Conservation (phyloP, 2,113 vertebrate species). For the Clinocottus analis region DNA sequence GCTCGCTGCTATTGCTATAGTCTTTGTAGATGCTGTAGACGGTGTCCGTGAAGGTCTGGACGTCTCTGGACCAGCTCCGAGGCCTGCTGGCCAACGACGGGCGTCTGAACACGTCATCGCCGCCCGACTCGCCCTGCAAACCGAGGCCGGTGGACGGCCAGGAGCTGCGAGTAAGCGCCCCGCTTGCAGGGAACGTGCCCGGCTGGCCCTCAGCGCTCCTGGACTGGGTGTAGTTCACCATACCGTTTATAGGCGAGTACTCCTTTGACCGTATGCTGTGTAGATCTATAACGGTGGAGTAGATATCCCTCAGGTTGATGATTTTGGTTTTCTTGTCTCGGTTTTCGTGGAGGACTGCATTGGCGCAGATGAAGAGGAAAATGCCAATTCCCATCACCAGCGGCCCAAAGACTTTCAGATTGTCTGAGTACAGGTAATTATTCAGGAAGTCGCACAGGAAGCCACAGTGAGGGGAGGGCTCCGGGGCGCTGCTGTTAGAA, state of each 20-base stretch:
- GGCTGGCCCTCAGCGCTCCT: constrained; percentile 84
- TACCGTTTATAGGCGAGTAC: constrained; percentile 88
- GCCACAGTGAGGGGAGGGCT: constrained; percentile 72
- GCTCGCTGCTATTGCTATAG: constrained; percentile 74
- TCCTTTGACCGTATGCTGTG: constrained; percentile 93
- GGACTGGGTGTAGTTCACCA: constrained; percentile 89
- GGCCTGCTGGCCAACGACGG: constrained; percentile 71
- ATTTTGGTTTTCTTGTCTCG: constrained; percentile 98
- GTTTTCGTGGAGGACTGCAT: constrained; percentile 97
- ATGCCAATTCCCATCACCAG: constrained; percentile 99
- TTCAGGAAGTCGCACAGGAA: constrained; percentile 89
- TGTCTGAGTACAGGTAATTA: constrained; percentile 94
- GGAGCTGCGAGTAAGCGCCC: constrained; percentile 84
- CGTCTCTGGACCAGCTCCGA: constrained; percentile 79
- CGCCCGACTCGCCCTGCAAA: constrained; percentile 71
- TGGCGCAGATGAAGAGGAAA: constrained; percentile 99
- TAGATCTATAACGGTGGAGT: constrained; percentile 97
- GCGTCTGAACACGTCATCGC: constrained; percentile 69
- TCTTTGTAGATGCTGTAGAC: constrained; percentile 94
- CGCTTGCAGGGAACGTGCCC: constrained; percentile 78
- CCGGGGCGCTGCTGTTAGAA: constrained; percentile 56
- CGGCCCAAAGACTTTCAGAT: constrained; percentile 96
- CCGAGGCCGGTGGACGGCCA: constrained; percentile 85
- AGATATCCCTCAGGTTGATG: constrained; percentile 97
- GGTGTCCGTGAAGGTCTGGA: constrained; percentile 87